phyloP scores from a whole-genome alignment of 2,113 vertebrate genomes.

The Erpornis zantholeuca region DNA sequence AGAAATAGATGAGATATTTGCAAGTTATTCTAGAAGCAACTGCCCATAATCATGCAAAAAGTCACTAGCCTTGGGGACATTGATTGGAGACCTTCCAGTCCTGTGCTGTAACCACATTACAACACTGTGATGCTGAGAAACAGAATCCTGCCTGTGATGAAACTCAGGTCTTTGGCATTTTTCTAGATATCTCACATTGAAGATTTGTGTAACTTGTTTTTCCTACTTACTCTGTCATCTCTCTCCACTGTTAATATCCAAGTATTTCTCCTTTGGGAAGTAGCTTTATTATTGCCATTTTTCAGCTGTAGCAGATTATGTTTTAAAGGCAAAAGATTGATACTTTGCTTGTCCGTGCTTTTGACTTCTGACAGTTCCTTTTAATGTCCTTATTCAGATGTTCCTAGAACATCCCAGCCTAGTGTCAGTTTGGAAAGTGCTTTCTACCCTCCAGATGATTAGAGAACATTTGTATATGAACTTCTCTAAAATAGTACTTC shows the following conservation, averaged over 20 bases:
- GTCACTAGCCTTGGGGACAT: neutral
- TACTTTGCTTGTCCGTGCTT: neutral
- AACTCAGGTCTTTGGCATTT: neutral
- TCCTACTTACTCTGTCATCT: neutral
- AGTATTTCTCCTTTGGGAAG: neutral
- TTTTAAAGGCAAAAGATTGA: neutral
- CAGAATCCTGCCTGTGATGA: neutral
- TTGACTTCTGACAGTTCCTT: neutral
- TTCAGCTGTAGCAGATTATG: neutral
- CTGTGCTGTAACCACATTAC: constrained; percentile 14
- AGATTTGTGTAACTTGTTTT: constrained; percentile 20
- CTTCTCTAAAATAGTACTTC: neutral
- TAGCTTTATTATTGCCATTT: neutral
- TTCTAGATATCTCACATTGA: neutral
- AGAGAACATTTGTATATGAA: neutral
- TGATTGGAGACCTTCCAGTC: neutral
- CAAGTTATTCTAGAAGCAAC: neutral
- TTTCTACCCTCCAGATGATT: neutral
- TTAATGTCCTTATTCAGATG: neutral
- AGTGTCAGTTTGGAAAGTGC: neutral
- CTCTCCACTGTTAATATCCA: neutral
- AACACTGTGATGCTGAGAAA: neutral
- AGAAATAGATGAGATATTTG: neutral
- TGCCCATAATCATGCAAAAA: neutral
- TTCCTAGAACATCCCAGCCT: neutral